These are phyloP conservation scores for Coreius guichenoti DNA, from an alignment of 2,797 vertebrate species.

Conservation along the genomic window DNA sequence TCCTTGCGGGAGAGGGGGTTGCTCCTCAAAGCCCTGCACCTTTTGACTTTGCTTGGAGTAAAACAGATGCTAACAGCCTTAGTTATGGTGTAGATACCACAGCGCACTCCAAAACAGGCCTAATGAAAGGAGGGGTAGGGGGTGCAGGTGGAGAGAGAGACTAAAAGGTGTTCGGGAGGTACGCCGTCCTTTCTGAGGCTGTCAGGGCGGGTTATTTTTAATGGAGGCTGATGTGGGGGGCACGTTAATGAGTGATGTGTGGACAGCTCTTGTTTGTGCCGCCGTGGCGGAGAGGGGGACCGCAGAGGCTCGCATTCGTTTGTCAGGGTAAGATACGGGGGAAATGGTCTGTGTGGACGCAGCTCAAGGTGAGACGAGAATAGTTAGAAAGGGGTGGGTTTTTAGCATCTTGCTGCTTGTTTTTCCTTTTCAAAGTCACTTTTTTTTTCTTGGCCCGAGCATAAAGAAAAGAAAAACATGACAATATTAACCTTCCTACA, in stretches of 20 bases:
- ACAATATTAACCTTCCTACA: background rate
- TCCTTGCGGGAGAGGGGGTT: conserved; percentile 70
- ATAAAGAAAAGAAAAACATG: background rate
- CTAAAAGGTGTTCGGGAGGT: conserved; percentile 52
- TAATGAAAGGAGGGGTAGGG: conserved; percentile 51
- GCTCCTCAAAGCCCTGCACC: conserved; percentile 68
- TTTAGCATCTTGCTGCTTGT: conserved; percentile 49
- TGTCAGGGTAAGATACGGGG: conserved; percentile 49
- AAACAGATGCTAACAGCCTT: conserved; percentile 72
- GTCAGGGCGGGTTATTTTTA: conserved; percentile 63
- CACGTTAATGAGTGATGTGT: conserved; percentile 61
- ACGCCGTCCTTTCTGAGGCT: conserved; percentile 57
- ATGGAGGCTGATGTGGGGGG: conserved; percentile 56
- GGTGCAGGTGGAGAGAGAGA: conserved; percentile 21
- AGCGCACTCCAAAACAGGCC: conserved; percentile 55
- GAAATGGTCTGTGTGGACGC: conserved; percentile 54
- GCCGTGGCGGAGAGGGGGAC: conserved; percentile 33
- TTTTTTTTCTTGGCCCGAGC: background rate
- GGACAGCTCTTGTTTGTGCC: conserved; percentile 54
- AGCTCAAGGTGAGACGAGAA: conserved; percentile 66
- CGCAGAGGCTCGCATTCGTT: conserved; percentile 51
- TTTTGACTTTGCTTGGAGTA: conserved; percentile 74
- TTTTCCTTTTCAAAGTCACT: conserved; percentile 55
- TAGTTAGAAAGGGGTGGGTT: conserved; percentile 46
- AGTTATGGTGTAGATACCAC: conserved; percentile 64